These are phyloP conservation scores for Nomada lathburiana DNA, from an alignment of 2,888 invertebrate genomes.

Conservation along the genomic window DNA sequence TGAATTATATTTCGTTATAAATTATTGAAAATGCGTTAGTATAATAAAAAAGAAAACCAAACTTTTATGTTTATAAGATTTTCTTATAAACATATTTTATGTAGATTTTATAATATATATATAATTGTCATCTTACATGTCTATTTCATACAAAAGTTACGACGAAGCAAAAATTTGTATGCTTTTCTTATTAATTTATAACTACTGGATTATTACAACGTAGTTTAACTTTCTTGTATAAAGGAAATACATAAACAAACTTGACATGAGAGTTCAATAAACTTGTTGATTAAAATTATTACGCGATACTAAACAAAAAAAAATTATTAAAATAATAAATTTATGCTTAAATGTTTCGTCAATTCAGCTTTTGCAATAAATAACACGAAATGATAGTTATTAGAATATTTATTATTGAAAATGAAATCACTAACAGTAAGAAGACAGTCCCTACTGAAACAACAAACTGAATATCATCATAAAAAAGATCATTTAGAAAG, in stretches of 20 bases:
- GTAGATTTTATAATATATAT: slow-evolving; percentile 77
- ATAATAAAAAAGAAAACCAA: slow-evolving; percentile 55
- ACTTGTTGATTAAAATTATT: slow-evolving; percentile 19
- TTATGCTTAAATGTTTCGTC: no score
- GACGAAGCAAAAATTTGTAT: slow-evolving; percentile 33
- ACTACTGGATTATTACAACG: slow-evolving; percentile 32
- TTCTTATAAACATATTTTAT: slow-evolving; percentile 59
- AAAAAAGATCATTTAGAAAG: slow-evolving; percentile 57
- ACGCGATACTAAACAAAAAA: not conserved
- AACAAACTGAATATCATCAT: slow-evolving; percentile 47
- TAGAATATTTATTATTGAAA: slow-evolving; percentile 60
- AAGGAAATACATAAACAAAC: slow-evolving; percentile 69
- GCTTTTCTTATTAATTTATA: slow-evolving; percentile 41
- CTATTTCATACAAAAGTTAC: slow-evolving; percentile 51
- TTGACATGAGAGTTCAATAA: slow-evolving; percentile 28
- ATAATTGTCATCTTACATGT: slow-evolving; percentile 66
- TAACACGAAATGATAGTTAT: slow-evolving; percentile 17
- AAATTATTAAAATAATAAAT: not conserved
- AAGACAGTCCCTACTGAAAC: slow-evolving; percentile 40
- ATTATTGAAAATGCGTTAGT: slow-evolving; percentile 63
- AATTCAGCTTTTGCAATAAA: slow-evolving; percentile 17
- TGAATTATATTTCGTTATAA: slow-evolving; percentile 74
- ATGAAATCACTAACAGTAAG: slow-evolving; percentile 44
- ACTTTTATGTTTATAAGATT: slow-evolving; percentile 65
- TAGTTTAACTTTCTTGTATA: slow-evolving; percentile 63